phyloP scores from a whole-genome alignment of 2,113 vertebrate genomes.

The Chionodraco myersi region DNA sequence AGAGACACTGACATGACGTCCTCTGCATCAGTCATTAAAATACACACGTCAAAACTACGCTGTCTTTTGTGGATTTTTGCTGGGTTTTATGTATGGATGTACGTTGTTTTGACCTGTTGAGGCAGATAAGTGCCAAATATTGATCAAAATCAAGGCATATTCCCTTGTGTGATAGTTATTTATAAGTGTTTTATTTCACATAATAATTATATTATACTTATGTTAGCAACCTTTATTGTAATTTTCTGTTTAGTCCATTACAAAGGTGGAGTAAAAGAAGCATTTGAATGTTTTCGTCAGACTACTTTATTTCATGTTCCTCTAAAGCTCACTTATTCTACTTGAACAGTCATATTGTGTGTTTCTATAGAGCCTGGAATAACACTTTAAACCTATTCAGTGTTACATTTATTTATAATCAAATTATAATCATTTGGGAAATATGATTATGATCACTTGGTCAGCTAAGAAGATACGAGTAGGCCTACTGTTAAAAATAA shows the following conservation, averaged over 20 bases:
- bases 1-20: conserved; percentile 58
- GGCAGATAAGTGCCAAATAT: background rate
- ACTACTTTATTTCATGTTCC: conserved; percentile 2
- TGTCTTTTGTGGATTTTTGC: conserved; percentile 18
- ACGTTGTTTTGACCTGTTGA: background rate
- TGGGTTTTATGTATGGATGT: background rate
- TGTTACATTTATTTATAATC: background rate
- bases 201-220: background rate
- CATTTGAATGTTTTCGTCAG: background rate
- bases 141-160: conserved; percentile 3
- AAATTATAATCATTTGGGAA: background rate
- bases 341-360: background rate
- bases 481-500: no score
- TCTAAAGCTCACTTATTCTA: background rate
- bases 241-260: background rate
- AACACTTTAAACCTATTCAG: background rate
- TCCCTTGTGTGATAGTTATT: background rate
- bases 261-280: conserved; percentile 14
- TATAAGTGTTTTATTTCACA: conserved; percentile 1
- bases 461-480: background rate
- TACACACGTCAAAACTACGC: conserved; percentile 62
- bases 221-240: background rate
- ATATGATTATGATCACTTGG: background rate
- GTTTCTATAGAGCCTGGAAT: background rate
- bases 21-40: conserved; percentile 75